Evolutionary conservation across 2,888 invertebrate genomes (phyloP).

Genomic region (Graphium colonna): DNA sequence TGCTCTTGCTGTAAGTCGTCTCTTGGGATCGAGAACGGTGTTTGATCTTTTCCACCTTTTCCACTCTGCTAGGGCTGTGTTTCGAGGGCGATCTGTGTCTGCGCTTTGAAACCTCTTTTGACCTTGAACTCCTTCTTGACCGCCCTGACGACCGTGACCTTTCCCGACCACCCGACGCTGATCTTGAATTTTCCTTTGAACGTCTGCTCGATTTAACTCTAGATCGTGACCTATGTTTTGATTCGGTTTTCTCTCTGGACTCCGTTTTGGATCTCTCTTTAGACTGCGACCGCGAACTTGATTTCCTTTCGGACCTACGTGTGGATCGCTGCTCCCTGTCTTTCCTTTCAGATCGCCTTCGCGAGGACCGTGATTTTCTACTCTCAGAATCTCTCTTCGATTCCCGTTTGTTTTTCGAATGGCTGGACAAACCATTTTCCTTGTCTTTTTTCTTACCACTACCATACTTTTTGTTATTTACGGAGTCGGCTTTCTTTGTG

Average conservation of each 20-base stretch:
- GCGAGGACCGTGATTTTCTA: conserved; percentile 55
- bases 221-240: conserved; percentile 52
- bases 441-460: conserved; percentile 47
- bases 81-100: conserved; percentile 39
- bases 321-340: conserved; percentile 49
- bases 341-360: conserved; percentile 50
- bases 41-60: conserved; percentile 48
- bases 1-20: conserved; percentile 49
- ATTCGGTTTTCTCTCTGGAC: conserved; percentile 50
- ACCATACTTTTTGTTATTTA: conserved; percentile 31
- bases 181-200: conserved; percentile 51
- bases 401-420: conserved; percentile 51
- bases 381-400: conserved; percentile 56
- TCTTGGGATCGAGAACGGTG: conserved; percentile 68
- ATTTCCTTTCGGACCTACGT: conserved; percentile 50
- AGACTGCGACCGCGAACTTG: conserved; percentile 46
- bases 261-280: conserved; percentile 46
- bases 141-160: conserved; percentile 44
- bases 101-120: conserved; percentile 31
- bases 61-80: conserved; percentile 45
- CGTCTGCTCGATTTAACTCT: conserved; percentile 47
- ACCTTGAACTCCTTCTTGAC: conserved; percentile 34
- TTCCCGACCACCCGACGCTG: conserved; percentile 45
- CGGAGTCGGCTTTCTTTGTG: conserved; percentile 31
- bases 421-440: conserved; percentile 40